Evolutionary conservation across 1,140 invertebrate species (phyloP), one percentile per base, ranked within the genome.

Genomic region (Macrobrachium nipponense): DNA sequence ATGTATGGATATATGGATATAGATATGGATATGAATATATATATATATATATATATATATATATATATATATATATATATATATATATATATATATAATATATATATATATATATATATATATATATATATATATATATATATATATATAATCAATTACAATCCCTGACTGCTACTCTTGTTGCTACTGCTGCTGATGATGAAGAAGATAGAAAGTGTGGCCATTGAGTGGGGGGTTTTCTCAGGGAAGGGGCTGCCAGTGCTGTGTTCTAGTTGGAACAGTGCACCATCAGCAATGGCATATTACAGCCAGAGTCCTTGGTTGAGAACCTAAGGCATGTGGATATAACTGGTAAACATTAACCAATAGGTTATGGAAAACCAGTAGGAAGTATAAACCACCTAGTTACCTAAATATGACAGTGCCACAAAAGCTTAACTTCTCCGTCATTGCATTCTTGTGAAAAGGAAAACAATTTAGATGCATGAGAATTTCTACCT

Each of bases 181-280:
- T 12, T 51, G 51, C 51, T 51, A 12, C 51, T 51, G 51, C 51
- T 51, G 51, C 51, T 51, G 51, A 51, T 51, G 51, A 51, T 51
- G 51, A 51, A 51, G 51, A 51, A 51, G 51, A 51, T 51, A 51
- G 51, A 51, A 51, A 83, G 51, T 58, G 73, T 83, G 81, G 81
- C 81, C 81, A 83, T 83, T 83, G 81, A 83, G 81, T 76, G 81
- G 81, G 81, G 72, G 51, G 51, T 51, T 51, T 83, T 83, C 81
- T 83, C 81, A 76, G 73, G 81, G 81, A 83, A 83, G 81, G 81
- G 81, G 81, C 81, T 83, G 81, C 81, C 81, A 83, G 81, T 83
- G 73, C 81, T 83, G 81, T 83, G 72, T 77, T 83, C 72, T 64
- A 27, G 81, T 58, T 83, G 81, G 81, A 76, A 83, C 81, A 83